Base-by-base conservation (phyloP, 2,888 invertebrate genomes). In the Macrophya alboannulata region DNA sequence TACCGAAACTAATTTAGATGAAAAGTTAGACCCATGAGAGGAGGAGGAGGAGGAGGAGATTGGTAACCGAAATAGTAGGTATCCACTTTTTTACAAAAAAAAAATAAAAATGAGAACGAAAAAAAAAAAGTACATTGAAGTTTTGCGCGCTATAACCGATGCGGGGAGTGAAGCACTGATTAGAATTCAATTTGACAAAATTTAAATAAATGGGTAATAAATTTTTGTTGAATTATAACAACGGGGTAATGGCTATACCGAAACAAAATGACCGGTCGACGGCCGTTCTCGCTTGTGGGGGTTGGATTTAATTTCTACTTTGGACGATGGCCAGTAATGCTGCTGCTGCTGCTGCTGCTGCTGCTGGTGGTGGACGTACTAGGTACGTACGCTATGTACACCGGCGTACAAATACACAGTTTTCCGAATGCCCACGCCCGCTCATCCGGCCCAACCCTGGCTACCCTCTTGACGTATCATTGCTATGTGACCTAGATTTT, bases 301-400 rank as follows among this genome's bases (percentile, higher is more conserved):
- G 88, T 90, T 89, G 89, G 90, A 90, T 90, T 90, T 90, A 89
- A 90, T 90, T 90, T 90, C 87, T 88, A 87, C 87, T 89, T 89
- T 90, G 90, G 90, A 89, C 85, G 85, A 59, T 72, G 77, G 90
- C 90, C 90, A 90, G 87, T 79, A 89, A 31, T 31, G 31, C 31
- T 31, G 3, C 31, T 31, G 31, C 31, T 31, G 3, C 31, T 31
- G 31, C 31, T 31, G 31, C 31, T 31, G 31, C 31, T 31, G 31
- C 55, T n/a, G n/a, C 40, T 68, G 48, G 55, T n/a, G n/a, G 21
- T 68, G 48, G 55, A 71, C 68, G 83, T 68, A 83, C 83, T 25
- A n/a, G n/a, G 21, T 31, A 31, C 1, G 31, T 31, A 31, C 31
- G 17, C 62, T 81, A 81, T 62, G 43, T 81, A 62, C 81, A 68